Base-by-base conservation (phyloP, 2,888 invertebrate species). In the Oeneis ivallda region DNA sequence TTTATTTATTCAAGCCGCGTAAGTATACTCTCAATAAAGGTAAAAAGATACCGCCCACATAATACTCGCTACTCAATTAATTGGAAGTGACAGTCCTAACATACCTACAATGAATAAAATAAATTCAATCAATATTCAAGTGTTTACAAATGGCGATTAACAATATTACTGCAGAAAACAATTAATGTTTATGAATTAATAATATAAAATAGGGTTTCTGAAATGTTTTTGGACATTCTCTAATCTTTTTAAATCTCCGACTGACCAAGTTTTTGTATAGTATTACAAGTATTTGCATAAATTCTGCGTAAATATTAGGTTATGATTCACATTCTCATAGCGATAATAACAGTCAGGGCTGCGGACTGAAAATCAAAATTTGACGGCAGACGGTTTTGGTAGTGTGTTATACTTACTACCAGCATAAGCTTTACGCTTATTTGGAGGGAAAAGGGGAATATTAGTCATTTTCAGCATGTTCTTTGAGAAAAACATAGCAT, bases 1-100 rank as follows among this genome's bases (percentile, higher is more conserved):
- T 62, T 34, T 62, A 60, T 60, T 49, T 60, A 60, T 60, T 60
- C 47, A 60, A 39, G 34, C 10, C 34, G 5, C 34, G 58, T 56
- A 37, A 15, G 34, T 32, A n/a, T 9, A 15, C 34, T 26, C 34
- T 32, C 19, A 1, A 41, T 56, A 26, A 19, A 26, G 8, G 26
- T 15, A 56, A 39, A 41, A 56, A 56, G 11, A 39, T n/a, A 2
- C 39, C 37, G 19, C 56, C 56, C 13, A 56, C 39, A 19, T 17
- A 56, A 41, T 54, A 56, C 39, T 41, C 39, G 7, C 37, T 37
- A 56, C 39, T 41, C 39, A 56, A 41, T 54, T 37, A 54, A 53
- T 53, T 37, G 15, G 15, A 15, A 34, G n/a, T 37, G 53, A 53
- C 34, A 53, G 53, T 15, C 10, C 10, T 43, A n/a, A n/a, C 7